Evolutionary conservation across 2,888 invertebrate genomes (phyloP).

Genomic region (Aleiodes alternator): DNA sequence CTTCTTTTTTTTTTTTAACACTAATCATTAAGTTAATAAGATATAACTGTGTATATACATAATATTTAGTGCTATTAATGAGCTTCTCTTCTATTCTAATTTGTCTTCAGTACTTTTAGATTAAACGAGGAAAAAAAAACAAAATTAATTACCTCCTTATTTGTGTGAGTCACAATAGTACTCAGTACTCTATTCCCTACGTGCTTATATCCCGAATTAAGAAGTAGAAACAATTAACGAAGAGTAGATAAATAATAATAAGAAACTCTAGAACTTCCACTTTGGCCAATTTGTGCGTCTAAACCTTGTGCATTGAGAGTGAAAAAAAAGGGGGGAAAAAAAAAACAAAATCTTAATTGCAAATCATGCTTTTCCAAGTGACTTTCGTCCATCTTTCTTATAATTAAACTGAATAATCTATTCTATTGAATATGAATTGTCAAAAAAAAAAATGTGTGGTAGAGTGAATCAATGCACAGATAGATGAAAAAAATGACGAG

Average conservation of each 20-base stretch:
- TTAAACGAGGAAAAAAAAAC: not conserved
- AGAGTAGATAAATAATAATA: not conserved
- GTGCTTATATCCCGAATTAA: constrained; percentile 24
- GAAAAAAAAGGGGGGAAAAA: too few species aligned
- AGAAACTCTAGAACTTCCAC: not conserved
- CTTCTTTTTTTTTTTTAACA: constrained; percentile 6
- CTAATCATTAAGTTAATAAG: constrained; percentile 13
- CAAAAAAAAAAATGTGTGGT: constrained; percentile 62
- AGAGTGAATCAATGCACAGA: constrained; percentile 66
- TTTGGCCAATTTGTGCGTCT: constrained; percentile 32
- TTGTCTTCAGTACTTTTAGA: constrained; percentile 1
- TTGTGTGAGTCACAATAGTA: constrained; percentile 27
- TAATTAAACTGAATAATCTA: not conserved
- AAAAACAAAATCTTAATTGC: not conserved
- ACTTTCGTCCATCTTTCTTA: too few species aligned
- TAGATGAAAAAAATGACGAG: constrained; percentile 67
- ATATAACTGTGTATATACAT: constrained; percentile 22
- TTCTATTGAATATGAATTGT: not conserved
- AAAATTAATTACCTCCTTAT: constrained; percentile 24
- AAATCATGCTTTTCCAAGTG: constrained; percentile 1
- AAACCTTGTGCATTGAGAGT: too few species aligned
- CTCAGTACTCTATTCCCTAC: constrained; percentile 25
- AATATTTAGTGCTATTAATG: constrained; percentile 13
- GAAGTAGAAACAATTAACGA: constrained; percentile 13
- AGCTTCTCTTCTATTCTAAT: not conserved